Base-by-base conservation (phyloP, 2,113 vertebrate species). In the Hippocampus abdominalis region DNA sequence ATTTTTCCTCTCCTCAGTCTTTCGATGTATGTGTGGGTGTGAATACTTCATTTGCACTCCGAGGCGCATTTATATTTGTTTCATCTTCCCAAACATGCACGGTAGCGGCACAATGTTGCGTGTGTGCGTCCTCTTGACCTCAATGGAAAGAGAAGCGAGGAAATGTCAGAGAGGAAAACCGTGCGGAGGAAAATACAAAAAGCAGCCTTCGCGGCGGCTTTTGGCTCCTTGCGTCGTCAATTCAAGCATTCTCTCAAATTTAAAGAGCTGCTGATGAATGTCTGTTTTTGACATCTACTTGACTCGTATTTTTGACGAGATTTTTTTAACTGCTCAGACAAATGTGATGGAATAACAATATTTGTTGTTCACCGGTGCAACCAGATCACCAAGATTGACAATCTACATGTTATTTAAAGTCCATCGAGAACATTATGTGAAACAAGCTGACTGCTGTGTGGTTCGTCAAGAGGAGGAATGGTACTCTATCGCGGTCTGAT, bases 11-110 rank as follows among this genome's bases (percentile, higher is more conserved):
- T 79, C 71, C 71, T 72, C 75, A 39, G 44, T 64, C 32, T 83
- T 78, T 67, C 68, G 83, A 66, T 81, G 82, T 80, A 62, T 79
- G 78, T 66, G 88, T 87, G 81, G 81, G 86, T 63, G 80, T 79
- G 62, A 77, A 71, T 56, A 64, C 64, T 63, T 62, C 79, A 75
- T 81, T 66, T 78, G 59, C 71, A 62, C 66, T 78, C 42, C 0
- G 67, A 77, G 78, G 76, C 68, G 51, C 69, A 49, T 72, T 71
- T 44, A 42, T 76, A n/a, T 51, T 69, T 42, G 64, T 40, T 44
- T 69, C 56, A 66, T 70, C 40, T 77, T 73, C 81, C 66, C 69
- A 64, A 57, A 65, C 75, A 73, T 73, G 66, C 71, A 44, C 42
- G 13, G 66, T 59, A 62, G 64, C 67, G 51, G 21, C 49, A 46